These are phyloP conservation scores for Osmerus eperlanus DNA, from an alignment of 2,113 vertebrate genomes.

Conservation along the genomic window DNA sequence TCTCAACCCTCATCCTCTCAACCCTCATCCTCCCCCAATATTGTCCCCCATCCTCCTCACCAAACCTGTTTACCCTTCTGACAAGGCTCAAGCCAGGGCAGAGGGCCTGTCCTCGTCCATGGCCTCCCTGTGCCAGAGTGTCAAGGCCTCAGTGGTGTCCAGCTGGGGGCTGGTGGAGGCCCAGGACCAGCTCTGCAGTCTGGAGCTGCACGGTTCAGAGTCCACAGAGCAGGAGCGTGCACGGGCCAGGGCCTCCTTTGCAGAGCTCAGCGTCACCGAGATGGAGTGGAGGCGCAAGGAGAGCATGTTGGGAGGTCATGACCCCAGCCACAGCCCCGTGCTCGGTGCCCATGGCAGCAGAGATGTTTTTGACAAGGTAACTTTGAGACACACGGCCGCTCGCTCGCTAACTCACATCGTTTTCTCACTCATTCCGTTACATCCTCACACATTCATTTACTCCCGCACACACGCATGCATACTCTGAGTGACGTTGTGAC, in stretches of 20 bases:
- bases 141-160: conserved; percentile 87
- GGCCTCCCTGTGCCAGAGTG: conserved; percentile 83
- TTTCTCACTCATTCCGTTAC: neutral
- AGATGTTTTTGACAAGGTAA: conserved; percentile 95
- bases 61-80: neutral
- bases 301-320: conserved; percentile 79
- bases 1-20: too few relatives aligned
- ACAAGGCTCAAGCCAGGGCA: too few relatives aligned
- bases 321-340: conserved; percentile 75
- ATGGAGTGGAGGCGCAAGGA: conserved; percentile 95
- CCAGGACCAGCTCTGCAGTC: conserved; percentile 88
- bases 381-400: conserved; percentile 2
- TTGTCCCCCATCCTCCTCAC: too few relatives aligned
- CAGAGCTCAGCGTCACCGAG: conserved; percentile 82
- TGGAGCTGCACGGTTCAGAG: conserved; percentile 91
- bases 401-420: neutral
- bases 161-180: conserved; percentile 93
- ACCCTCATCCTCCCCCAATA: too few relatives aligned
- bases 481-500: too few relatives aligned
- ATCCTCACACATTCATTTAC: too few relatives aligned
- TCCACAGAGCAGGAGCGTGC: conserved; percentile 89
- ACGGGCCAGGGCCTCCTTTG: conserved; percentile 75
- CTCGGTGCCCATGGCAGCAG: conserved; percentile 77
- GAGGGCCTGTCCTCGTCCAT: conserved; percentile 57
- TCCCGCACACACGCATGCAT: too few relatives aligned